phyloP scores from a whole-genome alignment of 2,113 vertebrate genomes.

The Cephalophus harveyi region DNA sequence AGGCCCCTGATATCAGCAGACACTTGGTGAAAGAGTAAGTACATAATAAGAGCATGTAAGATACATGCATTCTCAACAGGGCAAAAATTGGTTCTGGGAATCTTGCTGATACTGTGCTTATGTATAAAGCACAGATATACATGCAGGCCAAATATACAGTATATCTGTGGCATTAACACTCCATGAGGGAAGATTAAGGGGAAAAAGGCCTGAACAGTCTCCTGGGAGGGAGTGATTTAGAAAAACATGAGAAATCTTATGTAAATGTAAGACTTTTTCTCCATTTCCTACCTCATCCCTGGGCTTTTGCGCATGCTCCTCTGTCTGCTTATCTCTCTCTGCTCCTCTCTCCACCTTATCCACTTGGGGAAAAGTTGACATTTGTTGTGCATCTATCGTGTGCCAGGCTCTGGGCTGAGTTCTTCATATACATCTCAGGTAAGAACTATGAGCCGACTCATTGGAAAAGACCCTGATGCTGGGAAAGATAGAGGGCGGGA shows the following conservation, averaged over 20 bases:
- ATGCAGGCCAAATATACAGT: not conserved
- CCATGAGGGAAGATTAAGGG: not conserved
- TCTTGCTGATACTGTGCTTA: not conserved
- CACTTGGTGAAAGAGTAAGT: not conserved
- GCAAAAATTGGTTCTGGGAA: not conserved
- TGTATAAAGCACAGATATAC: not conserved
- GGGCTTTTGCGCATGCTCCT: not conserved
- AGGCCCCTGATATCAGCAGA: not conserved
- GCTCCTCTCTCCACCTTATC: not conserved
- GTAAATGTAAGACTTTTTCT: not conserved
- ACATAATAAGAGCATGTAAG: accelerated
- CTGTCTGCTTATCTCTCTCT: not conserved
- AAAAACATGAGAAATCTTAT: not conserved
- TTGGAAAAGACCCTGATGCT: not conserved
- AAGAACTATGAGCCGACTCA: not conserved
- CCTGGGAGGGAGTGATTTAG: not conserved
- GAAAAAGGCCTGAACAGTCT: not conserved
- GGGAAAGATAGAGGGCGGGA: not conserved
- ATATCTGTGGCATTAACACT: not conserved
- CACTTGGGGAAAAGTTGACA: not conserved
- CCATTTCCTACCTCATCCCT: not conserved
- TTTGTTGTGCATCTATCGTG: not conserved
- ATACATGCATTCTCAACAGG: not conserved
- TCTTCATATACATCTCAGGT: not conserved
- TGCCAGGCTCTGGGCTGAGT: not conserved